Evolutionary conservation across 1,140 invertebrate genomes (phyloP), one percentile per base, ranked within the genome.

Genomic region (Pemphigus obesinymphae): DNA sequence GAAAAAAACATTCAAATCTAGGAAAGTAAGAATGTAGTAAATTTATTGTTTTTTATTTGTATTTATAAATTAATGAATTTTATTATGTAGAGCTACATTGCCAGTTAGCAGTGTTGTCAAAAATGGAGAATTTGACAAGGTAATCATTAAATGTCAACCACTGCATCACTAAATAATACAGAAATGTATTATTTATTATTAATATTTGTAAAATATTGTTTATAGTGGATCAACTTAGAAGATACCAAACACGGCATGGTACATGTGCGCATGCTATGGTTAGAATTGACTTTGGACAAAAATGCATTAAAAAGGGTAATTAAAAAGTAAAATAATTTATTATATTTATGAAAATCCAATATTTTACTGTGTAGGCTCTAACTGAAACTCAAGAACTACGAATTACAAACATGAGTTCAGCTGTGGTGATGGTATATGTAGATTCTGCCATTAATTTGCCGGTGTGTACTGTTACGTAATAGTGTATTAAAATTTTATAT

Each of bases 211-310:
- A 58, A 55, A 17, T 8, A 23, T 37, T 43, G 15, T 66, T 81
- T 43, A 55, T 85, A 97, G 95, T 98, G 96, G 96, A 89, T 97
- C 73, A 94, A 95, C 0, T 89, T 99, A 83, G 96, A 98, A 87
- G 93, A 97, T 88, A 96, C 95, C 5, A 97, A 96, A 88, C 95
- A 95, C 85, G 97, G 97, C 48, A 92, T 95, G 89, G 90, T 98
- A 2, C 95, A 97, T 87, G 85, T 98, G 40, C 91, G 94, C 82
- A 88, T 97, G 31, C 92, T 91, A 5, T 99, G 97, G 97, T 90
- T 97, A 75, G 91, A 91, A 82, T 89, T 98, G 45, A 92, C 92
- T 23, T 89, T 91, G 43, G 90, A 94, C 87, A 86, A 91, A 23
- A 86, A 87, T 45, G 93, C 95, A 86, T 88, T 97, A 3, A 91